A percentile compares a stretch with the other conserved stretches of the same genome.
These are phyloP conservation scores for Cephus rjabovi DNA, from an alignment of 2,888 invertebrate genomes.

Conservation along the genomic window DNA sequence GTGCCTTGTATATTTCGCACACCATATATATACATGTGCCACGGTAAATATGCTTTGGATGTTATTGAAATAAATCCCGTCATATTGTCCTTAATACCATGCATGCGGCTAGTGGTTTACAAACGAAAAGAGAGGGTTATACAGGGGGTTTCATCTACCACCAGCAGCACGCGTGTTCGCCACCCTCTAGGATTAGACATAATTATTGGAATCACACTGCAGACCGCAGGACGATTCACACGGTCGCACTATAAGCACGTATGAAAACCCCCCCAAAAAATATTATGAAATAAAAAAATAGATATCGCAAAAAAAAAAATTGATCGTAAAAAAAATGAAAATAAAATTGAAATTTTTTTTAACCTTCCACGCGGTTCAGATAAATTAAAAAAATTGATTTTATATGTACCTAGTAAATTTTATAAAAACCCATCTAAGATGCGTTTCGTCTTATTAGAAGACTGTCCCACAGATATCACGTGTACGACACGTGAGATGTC, in stretches of 20 bases:
- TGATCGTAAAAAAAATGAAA: too few relatives aligned
- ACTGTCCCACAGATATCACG: slow-evolving; percentile 20
- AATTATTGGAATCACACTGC: slow-evolving; percentile 60
- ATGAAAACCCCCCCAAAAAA: too few relatives aligned
- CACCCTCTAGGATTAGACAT: slow-evolving; percentile 59
- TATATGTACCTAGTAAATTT: not conserved
- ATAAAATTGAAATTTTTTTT: too few relatives aligned
- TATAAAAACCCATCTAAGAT: too few relatives aligned
- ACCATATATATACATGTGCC: too few relatives aligned
- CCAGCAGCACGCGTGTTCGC: slow-evolving; percentile 50
- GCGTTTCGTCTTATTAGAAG: too few relatives aligned
- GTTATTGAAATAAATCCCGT: slow-evolving; percentile 59
- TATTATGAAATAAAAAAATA: too few relatives aligned
- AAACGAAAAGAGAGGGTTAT: slow-evolving; percentile 36
- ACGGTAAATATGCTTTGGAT: slow-evolving; percentile 25
- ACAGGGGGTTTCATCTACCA: slow-evolving; percentile 39
- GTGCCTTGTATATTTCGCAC: too few relatives aligned
- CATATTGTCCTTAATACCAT: slow-evolving; percentile 40
- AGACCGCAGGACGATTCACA: slow-evolving; percentile 58
- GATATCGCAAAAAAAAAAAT: too few relatives aligned
- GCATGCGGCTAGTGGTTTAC: slow-evolving; percentile 21
- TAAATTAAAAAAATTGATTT: not conserved
- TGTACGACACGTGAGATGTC: slow-evolving; percentile 30
- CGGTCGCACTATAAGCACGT: slow-evolving; percentile 31
- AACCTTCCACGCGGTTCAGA: not conserved